These are phyloP conservation scores for Diadema setosum DNA, from an alignment of 35 echinoderm and acorn worm species.

Conservation along the genomic window DNA sequence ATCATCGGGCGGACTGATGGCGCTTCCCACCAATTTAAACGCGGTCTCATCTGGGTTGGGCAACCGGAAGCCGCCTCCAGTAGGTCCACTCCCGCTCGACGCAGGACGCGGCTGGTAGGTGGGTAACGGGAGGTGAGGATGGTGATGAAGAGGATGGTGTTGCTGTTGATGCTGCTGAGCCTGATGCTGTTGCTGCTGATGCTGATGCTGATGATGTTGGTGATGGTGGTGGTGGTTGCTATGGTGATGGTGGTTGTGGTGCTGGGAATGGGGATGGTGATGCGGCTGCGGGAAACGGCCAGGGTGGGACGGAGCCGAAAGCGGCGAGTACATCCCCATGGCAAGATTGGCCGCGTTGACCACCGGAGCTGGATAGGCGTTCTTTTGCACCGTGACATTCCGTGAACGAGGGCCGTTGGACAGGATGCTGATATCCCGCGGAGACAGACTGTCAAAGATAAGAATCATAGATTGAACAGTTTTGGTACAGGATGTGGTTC, in stretches of 20 bases:
- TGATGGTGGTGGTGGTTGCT: neutral
- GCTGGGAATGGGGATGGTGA: neutral
- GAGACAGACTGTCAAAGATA: neutral
- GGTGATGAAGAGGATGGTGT: neutral
- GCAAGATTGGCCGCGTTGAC: neutral
- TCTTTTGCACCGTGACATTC: neutral
- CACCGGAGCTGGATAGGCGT: neutral
- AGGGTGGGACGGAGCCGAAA: neutral
- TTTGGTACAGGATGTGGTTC: no score
- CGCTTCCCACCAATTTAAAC: neutral
- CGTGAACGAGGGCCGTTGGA: neutral
- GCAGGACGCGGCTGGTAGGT: neutral
- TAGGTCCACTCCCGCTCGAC: neutral
- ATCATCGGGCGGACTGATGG: neutral
- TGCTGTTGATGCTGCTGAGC: neutral
- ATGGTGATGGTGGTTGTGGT: neutral
- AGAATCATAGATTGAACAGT: no score
- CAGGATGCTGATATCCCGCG: neutral
- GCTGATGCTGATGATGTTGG: neutral
- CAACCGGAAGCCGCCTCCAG: neutral
- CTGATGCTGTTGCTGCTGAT: neutral
- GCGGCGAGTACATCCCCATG: neutral
- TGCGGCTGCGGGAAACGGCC: neutral
- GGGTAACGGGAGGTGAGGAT: neutral
- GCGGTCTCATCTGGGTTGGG: constrained; percentile 1